Evolutionary conservation across 2,113 vertebrate genomes (phyloP).

Genomic region (Centropus unirufus): DNA sequence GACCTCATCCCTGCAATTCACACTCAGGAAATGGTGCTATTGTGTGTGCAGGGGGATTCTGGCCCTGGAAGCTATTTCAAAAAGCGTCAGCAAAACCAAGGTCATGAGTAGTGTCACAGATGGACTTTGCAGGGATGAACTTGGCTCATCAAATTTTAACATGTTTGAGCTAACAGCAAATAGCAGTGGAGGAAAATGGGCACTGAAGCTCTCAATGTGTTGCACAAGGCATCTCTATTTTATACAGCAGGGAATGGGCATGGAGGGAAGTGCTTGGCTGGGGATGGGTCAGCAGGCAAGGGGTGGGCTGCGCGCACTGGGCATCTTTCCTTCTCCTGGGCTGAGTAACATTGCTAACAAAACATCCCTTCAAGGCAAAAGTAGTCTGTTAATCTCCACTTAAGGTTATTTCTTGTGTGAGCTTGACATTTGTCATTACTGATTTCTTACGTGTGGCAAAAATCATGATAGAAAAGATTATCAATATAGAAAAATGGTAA

Average conservation of each 20-base stretch:
- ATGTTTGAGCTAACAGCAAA: neutral
- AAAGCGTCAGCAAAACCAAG: neutral
- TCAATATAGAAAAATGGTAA: neutral
- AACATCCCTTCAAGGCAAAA: neutral
- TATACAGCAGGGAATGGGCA: neutral
- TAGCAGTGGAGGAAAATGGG: neutral
- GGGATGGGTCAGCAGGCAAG: neutral
- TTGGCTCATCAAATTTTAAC: neutral
- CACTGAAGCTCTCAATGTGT: neutral
- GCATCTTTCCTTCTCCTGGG: neutral
- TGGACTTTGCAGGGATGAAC: neutral
- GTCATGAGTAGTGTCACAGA: neutral
- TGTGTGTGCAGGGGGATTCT: neutral
- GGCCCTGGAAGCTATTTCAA: slow-evolving; percentile 10
- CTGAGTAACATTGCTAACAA: neutral
- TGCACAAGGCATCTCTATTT: neutral
- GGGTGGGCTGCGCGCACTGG: neutral
- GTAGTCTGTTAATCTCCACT: neutral
- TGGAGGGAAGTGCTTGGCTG: neutral
- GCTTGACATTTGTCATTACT: neutral
- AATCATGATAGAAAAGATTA: neutral
- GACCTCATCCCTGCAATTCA: fast-evolving
- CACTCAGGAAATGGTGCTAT: neutral
- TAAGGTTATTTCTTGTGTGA: neutral
- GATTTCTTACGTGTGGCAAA: neutral